Base-by-base conservation (phyloP, 2,797 vertebrate genomes). In the Myripristis murdjan region DNA sequence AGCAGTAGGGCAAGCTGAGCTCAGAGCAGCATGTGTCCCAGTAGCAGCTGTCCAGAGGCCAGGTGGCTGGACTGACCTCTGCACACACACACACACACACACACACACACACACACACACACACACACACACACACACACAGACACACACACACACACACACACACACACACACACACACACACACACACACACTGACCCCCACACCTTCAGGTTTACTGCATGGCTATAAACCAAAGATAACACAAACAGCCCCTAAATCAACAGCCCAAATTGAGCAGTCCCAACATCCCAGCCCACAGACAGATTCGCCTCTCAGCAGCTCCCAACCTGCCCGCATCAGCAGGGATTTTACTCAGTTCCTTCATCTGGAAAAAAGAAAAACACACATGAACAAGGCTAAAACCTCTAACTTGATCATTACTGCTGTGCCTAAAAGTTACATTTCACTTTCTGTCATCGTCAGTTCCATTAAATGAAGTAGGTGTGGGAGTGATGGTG, bases 201-300 rank as follows among this genome's bases (percentile, higher is more conserved):
- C 41, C 63, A 79, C 85, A 90, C 67, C 83, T 88, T 79, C 47
- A 81, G 70, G 80, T 92, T 92, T 89, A 92, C 80, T 77, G 87
- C 84, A 6, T 55, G 76, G 85, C 80, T 73, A 87, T 92, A 91
- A 93, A 92, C 82, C 78, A 85, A 87, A 89, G 89, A 89, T 81
- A 91, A 91, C 87, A 91, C 89, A 90, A 89, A 86, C 79, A 73
- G 76, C 75, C 84, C 72, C 81, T 90, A 92, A 90, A 90, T 89
- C 89, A 92, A 91, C 87, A 91, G 70, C 7, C 61, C 54, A 66
- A 78, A 84, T 79, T 84, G 83, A 87, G 79, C 76, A 72, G 82
- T 22, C 67, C 66, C 60, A 81, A 77, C 84, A 87, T 91, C 81
- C 65, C 77, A 79, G 73, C 73, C 61, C 28, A 80, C 76, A 81